Percentiles rank a stretch among this genome's conserved stretches.
Evolutionary conservation across 2,888 invertebrate genomes (phyloP).

Genomic region (Choristoneura rosaceana): DNA sequence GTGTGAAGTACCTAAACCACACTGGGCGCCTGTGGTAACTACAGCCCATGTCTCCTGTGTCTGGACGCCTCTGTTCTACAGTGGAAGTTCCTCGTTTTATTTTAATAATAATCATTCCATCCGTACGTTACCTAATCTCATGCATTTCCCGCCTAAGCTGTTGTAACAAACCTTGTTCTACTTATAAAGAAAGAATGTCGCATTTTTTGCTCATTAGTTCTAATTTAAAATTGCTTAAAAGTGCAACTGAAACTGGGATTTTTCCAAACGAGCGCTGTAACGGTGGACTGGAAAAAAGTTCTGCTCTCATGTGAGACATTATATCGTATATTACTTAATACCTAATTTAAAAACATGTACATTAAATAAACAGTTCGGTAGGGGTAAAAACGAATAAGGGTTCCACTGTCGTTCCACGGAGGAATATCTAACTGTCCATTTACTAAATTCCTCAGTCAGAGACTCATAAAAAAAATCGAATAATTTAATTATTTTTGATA

Average conservation of each 20-base stretch:
- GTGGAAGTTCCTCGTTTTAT: too few relatives aligned
- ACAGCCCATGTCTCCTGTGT: too few relatives aligned
- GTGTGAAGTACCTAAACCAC: too few relatives aligned
- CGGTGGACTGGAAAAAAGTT: neutral
- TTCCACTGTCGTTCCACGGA: neutral
- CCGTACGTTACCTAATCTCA: too few relatives aligned
- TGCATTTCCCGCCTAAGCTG: too few relatives aligned
- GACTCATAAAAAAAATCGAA: too few relatives aligned
- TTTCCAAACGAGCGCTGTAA: constrained; percentile 2
- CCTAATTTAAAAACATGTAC: neutral
- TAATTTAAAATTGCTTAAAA: constrained; percentile 1
- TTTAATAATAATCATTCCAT: too few relatives aligned
- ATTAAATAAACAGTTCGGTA: neutral
- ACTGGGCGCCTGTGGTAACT: too few relatives aligned
- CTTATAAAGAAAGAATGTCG: neutral
- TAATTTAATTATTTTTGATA: too few relatives aligned
- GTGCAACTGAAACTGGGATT: neutral
- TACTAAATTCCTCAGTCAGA: too few relatives aligned
- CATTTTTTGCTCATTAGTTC: constrained; percentile 1
- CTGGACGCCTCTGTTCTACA: too few relatives aligned
- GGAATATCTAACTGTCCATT: neutral
- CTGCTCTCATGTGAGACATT: constrained; percentile 5
- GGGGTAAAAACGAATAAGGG: neutral
- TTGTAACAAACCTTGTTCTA: too few relatives aligned
- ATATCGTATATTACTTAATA: neutral